A percentile compares a stretch with the other conserved stretches of the same genome.
Conservation (phyloP, 2,113 vertebrate species). For the Regulus satrapa region DNA sequence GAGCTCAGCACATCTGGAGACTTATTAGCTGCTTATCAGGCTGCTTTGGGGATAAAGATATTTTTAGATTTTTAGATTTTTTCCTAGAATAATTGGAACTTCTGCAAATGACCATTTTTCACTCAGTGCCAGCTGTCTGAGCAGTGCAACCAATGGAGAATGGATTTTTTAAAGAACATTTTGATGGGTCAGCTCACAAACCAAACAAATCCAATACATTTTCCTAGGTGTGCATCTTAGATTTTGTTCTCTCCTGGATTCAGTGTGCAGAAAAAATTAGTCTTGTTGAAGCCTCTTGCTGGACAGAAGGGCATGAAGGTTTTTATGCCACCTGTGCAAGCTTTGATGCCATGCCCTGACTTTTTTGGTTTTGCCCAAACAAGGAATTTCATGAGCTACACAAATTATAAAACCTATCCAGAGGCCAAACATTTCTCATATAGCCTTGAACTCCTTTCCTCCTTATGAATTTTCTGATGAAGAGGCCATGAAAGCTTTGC, state of each 20-base stretch:
- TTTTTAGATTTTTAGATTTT: neutral
- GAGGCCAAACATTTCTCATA: neutral
- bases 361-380: neutral
- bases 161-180: neutral
- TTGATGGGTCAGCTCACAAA: neutral
- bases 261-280: neutral
- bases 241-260: neutral
- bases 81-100: neutral
- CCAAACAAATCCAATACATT: neutral
- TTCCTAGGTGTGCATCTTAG: neutral
- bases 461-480: neutral
- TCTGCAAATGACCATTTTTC: neutral
- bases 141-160: neutral
- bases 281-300: neutral
- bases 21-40: neutral
- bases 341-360: fast-evolving
- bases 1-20: neutral
- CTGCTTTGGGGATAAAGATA: neutral
- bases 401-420: neutral
- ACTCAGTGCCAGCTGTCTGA: neutral
- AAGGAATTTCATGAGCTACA: neutral
- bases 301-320: neutral
- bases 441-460: neutral
- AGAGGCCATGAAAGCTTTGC: neutral
- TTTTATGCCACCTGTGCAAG: neutral